Base-by-base conservation (phyloP, 2,888 invertebrate genomes). In the Mycalesis mineus region DNA sequence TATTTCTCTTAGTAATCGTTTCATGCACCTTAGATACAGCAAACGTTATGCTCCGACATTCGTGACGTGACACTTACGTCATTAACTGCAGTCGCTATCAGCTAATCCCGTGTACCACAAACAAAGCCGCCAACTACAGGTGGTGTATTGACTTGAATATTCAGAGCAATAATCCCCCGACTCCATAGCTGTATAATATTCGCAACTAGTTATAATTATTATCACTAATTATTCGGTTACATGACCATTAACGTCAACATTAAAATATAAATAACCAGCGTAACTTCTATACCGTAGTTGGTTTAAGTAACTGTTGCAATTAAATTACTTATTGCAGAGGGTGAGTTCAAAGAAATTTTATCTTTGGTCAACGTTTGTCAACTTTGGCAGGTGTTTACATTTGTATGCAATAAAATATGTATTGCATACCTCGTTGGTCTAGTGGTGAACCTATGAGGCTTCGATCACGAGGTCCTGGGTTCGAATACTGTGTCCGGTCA, bases 171-270 rank as follows among this genome's bases (percentile, higher is more conserved):
- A 39, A 39, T 39, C 22, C 37, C 22, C 9, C 37, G 49, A 9
- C 37, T 5, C 0, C n/a, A 8, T 37, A 28, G 9, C 49, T 39
- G 22, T 22, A 33, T 7, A 17, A 36, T 28, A 49, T 28, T 47
- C 29, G 47, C 33, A 33, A 33, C 15, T 33, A 9, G 33, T 29
- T 15, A 44, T 44, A 36, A 36, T 36, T 17, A 44, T 44, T 47
- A 47, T 31, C 31, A 31, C 47, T 47, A 47, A 47, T 47, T 11
- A 47, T 47, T 31, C 47, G 6, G 47, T 47, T 11, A 36, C 36
- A 36, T 36, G 36, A 9, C 11, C 15, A 47, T 15, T 33, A 47
- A 33, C 31, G 15, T 47, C 14, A 14, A 47, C 31, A 47, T 33
- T 47, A 31, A 11, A 33, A 15, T 33, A 15, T 33, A 31, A 47